A percentile compares a stretch with the other conserved stretches of the same genome.
phyloP scores from a whole-genome alignment of 2,797 vertebrate species.

The Oryzias sinensis region DNA sequence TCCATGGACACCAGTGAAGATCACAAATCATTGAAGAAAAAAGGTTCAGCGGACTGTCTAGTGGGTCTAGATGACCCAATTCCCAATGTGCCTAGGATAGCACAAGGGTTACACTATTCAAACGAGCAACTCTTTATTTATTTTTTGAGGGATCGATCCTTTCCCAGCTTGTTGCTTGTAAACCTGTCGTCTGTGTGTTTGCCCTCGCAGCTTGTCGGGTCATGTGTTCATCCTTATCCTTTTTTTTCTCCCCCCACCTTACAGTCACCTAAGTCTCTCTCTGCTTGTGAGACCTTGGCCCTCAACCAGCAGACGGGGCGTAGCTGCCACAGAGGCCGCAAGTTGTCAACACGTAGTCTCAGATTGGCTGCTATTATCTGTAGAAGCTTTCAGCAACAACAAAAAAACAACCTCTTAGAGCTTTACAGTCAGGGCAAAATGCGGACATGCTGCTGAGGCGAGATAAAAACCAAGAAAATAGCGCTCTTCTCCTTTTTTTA shows the following conservation, averaged over 20 bases:
- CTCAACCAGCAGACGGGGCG: constrained; percentile 33
- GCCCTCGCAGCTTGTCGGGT: constrained; percentile 19
- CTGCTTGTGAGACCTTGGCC: constrained; percentile 45
- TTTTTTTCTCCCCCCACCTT: constrained; percentile 11
- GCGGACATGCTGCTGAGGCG: constrained; percentile 31
- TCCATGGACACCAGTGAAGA: no score
- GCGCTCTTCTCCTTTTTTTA: constrained; percentile 12
- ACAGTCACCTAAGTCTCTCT: constrained; percentile 15
- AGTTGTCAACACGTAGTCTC: constrained; percentile 63
- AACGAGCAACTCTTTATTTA: no score
- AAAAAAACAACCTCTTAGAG: constrained; percentile 20
- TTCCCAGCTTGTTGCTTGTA: constrained; percentile 1
- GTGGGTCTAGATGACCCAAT: no score
- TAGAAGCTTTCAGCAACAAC: constrained; percentile 28
- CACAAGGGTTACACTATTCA: no score
- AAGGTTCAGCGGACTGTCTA: no score
- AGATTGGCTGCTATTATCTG: constrained; percentile 46
- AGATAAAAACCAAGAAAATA: constrained; percentile 56
- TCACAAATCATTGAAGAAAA: no score
- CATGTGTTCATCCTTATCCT: constrained; percentile 2
- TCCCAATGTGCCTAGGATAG: no score
- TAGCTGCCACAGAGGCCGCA: constrained; percentile 40
- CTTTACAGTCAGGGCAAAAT: constrained; percentile 34
- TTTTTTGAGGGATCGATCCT: no score
- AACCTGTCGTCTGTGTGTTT: constrained; percentile 4